Percentiles rank a stretch among this genome's conserved stretches.
Evolutionary conservation across 2,888 invertebrate genomes (phyloP).

Genomic region (Drosophila fungiperda): DNA sequence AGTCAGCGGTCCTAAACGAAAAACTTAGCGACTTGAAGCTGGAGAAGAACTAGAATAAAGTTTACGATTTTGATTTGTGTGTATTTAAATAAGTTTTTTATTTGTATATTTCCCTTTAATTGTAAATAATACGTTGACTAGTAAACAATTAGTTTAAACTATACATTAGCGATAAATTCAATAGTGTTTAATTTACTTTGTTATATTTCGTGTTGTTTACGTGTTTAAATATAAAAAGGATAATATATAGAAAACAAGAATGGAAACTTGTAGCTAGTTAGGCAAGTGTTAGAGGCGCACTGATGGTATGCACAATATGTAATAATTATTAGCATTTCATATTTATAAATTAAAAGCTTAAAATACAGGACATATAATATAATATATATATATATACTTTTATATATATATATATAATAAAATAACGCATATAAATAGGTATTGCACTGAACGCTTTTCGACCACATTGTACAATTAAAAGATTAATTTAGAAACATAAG

Average conservation of each 20-base stretch:
- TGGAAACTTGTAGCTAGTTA: not conserved
- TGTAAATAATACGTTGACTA: slow-evolving; percentile 80
- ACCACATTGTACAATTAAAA: slow-evolving; percentile 40
- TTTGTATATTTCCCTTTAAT: slow-evolving; percentile 67
- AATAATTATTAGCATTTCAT: not conserved
- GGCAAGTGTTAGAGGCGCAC: not conserved
- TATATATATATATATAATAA: slow-evolving; percentile 19
- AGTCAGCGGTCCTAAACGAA: slow-evolving; percentile 86
- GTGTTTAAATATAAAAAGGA: slow-evolving; percentile 31
- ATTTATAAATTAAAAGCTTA: slow-evolving; percentile 6
- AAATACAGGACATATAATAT: slow-evolving; percentile 23
- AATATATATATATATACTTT: slow-evolving; percentile 1
- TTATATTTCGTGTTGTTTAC: slow-evolving; percentile 6
- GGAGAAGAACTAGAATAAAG: slow-evolving; percentile 78
- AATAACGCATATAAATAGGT: slow-evolving; percentile 1
- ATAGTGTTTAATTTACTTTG: slow-evolving; percentile 12
- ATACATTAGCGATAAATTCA: slow-evolving; percentile 10
- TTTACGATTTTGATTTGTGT: slow-evolving; percentile 19
- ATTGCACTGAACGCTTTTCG: slow-evolving; percentile 49
- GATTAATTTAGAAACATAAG: slow-evolving; percentile 42
- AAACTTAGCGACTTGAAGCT: slow-evolving; percentile 86
- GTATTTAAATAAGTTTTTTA: slow-evolving; percentile 71
- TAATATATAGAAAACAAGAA: slow-evolving; percentile 12
- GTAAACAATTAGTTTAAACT: slow-evolving; percentile 66
- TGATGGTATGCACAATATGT: not conserved